These are phyloP conservation scores for Cephalopterus ornatus DNA, from an alignment of 2,113 vertebrate species.

Conservation along the genomic window DNA sequence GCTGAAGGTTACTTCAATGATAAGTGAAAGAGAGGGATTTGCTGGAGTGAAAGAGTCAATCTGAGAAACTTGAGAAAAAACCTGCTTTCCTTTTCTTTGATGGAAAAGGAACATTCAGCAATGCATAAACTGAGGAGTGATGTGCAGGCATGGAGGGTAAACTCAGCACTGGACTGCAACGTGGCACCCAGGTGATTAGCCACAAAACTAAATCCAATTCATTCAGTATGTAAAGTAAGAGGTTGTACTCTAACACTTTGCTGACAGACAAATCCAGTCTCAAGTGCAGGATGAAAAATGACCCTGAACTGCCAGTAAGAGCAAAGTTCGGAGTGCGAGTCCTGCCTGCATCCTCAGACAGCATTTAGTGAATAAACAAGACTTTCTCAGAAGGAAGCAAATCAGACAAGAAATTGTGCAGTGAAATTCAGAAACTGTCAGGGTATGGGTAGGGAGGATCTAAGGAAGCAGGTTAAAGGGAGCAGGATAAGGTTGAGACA, in stretches of 20 bases:
- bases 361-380: neutral
- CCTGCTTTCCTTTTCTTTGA: neutral
- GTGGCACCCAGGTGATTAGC: neutral
- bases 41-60: neutral
- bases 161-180: neutral
- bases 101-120: neutral
- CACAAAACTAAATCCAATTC: neutral
- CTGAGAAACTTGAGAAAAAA: neutral
- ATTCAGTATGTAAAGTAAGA: neutral
- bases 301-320: neutral
- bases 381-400: neutral
- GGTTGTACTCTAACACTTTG: neutral
- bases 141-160: neutral
- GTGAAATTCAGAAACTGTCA: neutral
- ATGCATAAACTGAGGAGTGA: neutral
- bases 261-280: neutral
- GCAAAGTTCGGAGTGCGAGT: neutral
- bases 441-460: neutral
- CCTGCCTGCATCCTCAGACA: rapidly evolving
- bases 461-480: neutral
- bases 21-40: neutral
- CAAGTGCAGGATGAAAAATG: neutral
- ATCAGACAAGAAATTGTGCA: neutral
- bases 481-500: neutral
- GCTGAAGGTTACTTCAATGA: neutral